Base-by-base conservation (phyloP, 92 coral and sea anemone genomes). In the Phenganax stokvisi region DNA sequence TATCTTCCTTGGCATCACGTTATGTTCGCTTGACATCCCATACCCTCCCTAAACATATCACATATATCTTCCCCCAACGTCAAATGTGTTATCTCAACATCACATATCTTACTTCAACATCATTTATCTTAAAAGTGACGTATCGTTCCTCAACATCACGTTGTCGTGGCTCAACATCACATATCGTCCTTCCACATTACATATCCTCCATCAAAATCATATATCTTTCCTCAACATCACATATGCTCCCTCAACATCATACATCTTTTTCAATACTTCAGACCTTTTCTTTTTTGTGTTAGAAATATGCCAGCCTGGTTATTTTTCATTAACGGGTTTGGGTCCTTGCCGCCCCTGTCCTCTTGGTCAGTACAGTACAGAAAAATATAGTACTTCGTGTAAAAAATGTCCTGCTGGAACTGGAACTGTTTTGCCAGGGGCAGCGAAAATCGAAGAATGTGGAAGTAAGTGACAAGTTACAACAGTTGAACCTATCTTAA, bases 281-380 rank as follows among this genome's bases (percentile, higher is more conserved):
- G n/a, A 37, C 47, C 47, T 37, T 37, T 37, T 37, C 47, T 37
- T 70, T 7, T 76, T 58, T 8, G 37, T 72, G 58, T 37, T 82
- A 94, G 98, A 80, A 59, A 94, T 92, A 61, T 94, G 98, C 69
- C 86, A 84, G 27, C 89, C 92, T 70, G 98, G 98, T 10, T 90
- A 87, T 51, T 88, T 73, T 57, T 94, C 98, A 0, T 59, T 84
- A 51, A 84, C 86, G 57, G 98, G 98, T 29, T 82, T 94, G 3
- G 98, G 96, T 7, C 89, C 85, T 57, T 94, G 98, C 74, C 87
- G 80, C 83, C 76, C 90, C 12, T 94, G 98, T 76, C 88, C 97
- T 4, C 85, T 84, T 64, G 97, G 98, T 27, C 83, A 87, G 12
- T 94, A 90, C 73, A 83, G 94, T 0, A 64, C 90, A 11, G 92